Evolutionary conservation across 2,888 invertebrate genomes (phyloP).

Genomic region (Pherbina coryleti): DNA sequence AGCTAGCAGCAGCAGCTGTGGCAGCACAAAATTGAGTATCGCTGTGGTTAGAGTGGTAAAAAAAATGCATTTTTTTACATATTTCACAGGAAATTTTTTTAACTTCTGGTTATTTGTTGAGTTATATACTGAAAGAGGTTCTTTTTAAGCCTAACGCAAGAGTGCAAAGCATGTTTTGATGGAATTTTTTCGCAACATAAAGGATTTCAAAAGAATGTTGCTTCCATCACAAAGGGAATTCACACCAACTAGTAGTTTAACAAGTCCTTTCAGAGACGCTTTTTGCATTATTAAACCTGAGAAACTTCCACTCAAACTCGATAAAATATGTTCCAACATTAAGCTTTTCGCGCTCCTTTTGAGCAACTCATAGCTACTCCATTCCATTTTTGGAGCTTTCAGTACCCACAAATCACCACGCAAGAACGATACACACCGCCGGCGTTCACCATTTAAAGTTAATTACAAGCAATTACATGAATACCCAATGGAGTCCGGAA

Average conservation of each 20-base stretch:
- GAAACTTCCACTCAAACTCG: too few relatives aligned
- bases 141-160: background rate
- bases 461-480: conserved; percentile 44
- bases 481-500: conserved; percentile 30
- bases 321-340: conserved; percentile 9
- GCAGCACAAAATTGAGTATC: conserved; percentile 59
- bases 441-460: conserved; percentile 39
- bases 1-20: conserved; percentile 18
- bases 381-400: background rate
- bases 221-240: too few relatives aligned
- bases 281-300: background rate
- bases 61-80: conserved; percentile 51
- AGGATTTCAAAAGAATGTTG: too few relatives aligned
- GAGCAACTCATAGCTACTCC: background rate
- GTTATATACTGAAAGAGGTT: background rate
- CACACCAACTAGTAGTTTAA: too few relatives aligned
- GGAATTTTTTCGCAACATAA: too few relatives aligned
- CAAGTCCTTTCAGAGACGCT: too few relatives aligned
- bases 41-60: conserved; percentile 61
- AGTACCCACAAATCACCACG: conserved; percentile 4
- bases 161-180: background rate
- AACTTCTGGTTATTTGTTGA: too few relatives aligned
- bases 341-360: conserved; percentile 22
- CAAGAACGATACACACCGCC: conserved; percentile 29
- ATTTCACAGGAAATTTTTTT: too few relatives aligned